phyloP scores from a whole-genome alignment of 2,797 vertebrate species.

The Gastrophryne carolinensis region DNA sequence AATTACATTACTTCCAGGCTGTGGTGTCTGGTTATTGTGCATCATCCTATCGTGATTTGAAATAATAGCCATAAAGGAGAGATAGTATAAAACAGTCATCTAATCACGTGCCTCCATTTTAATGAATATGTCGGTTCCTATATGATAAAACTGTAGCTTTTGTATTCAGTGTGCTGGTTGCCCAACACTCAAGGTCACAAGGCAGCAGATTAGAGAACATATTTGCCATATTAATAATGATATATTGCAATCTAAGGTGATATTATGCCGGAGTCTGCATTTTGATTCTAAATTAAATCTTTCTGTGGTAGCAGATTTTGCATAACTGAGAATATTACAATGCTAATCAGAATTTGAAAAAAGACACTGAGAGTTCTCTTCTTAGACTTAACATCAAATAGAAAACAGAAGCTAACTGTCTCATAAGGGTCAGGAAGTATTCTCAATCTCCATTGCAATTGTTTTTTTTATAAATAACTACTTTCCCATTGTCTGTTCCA shows the following conservation, averaged over 20 bases:
- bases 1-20: not conserved
- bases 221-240: not conserved
- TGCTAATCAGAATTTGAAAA: not conserved
- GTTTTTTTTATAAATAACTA: constrained; percentile 9
- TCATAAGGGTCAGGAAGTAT: constrained; percentile 20
- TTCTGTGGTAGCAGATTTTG: not conserved
- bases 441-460: constrained; percentile 14
- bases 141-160: not conserved
- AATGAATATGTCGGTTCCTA: not conserved
- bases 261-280: constrained; percentile 8
- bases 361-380: not conserved
- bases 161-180: not conserved
- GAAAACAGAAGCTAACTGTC: not conserved
- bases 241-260: constrained; percentile 3
- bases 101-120: not conserved
- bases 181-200: not conserved
- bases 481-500: not conserved
- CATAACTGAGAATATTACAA: not conserved
- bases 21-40: constrained; percentile 19
- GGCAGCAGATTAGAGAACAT: not conserved
- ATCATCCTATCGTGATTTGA: constrained; percentile 19
- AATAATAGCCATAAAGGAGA: constrained; percentile 25
- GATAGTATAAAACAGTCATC: not conserved
- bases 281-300: constrained; percentile 9
- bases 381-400: not conserved